Evolutionary conservation across 2,113 vertebrate species (phyloP), one percentile per base, ranked within the genome.

Genomic region (Bagarius yarrelli): DNA sequence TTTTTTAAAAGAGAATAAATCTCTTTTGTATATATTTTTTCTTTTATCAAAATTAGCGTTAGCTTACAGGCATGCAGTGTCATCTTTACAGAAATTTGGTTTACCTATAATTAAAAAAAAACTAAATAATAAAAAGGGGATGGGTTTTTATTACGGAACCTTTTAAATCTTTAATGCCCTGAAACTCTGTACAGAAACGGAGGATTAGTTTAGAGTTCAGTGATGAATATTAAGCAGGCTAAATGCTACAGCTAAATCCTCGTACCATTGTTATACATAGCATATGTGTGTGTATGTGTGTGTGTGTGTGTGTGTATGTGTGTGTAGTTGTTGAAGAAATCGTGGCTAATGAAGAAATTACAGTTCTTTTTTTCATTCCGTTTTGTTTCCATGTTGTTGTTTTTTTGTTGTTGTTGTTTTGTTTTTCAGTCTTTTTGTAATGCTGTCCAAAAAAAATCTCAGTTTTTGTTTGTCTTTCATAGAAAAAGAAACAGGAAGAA

Each of bases 31-130:
- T 57, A 25, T 70, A 27, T 69, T 64, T 84, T 81, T 73, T 82
- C 60, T 60, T 72, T 78, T 84, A 78, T 78, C 55, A 84, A 88
- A 90, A 85, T 89, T 81, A 90, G 87, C 89, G 78, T 90, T 88
- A 88, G 90, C 84, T 88, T 90, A 87, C 86, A 84, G 85, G 88
- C 92, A 93, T 93, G 92, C 92, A 92, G 85, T 84, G 83, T 83
- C 21, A 16, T 89, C 78, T 84, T 85, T 86, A 85, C 86, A 90
- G 84, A 88, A 83, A 88, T 88, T 87, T 88, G 89, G 77, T 92
- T 88, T 89, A 85, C 86, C 87, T 90, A 88, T 81, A 84, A 83
- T 25, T 50, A 70, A 70, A 9, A 55, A 72, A 72, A 69, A 34
- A 36, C 27, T 19, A 70, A 70, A 67, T 21, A 47, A 71, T 18